These are phyloP conservation scores for Drosophila rufa DNA, from an alignment of 1,140 invertebrate species.

Conservation along the genomic window DNA sequence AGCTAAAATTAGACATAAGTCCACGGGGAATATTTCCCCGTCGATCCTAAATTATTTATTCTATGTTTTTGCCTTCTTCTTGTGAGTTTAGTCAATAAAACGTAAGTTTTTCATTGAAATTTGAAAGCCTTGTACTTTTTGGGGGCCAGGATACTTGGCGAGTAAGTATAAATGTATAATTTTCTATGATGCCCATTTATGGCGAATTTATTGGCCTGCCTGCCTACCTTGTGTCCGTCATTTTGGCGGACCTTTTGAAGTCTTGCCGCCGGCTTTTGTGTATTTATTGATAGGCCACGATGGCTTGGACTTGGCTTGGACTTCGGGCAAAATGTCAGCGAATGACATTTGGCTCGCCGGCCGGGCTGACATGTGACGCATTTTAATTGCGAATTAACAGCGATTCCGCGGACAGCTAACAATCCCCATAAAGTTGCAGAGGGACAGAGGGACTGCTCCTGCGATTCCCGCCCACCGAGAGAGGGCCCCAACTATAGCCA, in stretches of 20 bases:
- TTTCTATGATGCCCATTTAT: background rate
- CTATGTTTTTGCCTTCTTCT: constrained; percentile 69
- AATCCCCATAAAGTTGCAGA: constrained; percentile 70
- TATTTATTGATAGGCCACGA: constrained; percentile 32
- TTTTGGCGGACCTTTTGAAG: constrained; percentile 18
- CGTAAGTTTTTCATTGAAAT: constrained; percentile 66
- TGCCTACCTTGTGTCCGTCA: constrained; percentile 15
- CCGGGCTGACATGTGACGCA: constrained; percentile 61
- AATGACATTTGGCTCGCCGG: constrained; percentile 44
- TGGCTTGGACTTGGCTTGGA: constrained; percentile 3
- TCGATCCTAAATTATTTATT: constrained; percentile 71
- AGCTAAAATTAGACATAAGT: constrained; percentile 70
- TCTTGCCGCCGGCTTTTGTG: constrained; percentile 2
- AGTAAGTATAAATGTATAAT: background rate
- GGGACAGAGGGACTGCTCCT: background rate
- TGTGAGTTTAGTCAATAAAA: constrained; percentile 82
- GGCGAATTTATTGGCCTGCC: background rate
- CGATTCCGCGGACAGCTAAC: constrained; percentile 74
- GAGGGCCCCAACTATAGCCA: background rate
- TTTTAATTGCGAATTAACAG: constrained; percentile 78
- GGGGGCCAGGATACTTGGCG: too few relatives aligned
- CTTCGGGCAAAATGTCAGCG: constrained; percentile 44
- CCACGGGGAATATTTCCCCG: constrained; percentile 41
- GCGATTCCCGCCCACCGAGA: constrained; percentile 23
- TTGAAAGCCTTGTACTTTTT: too few relatives aligned